These are phyloP conservation scores for Phortica magna DNA, from an alignment of 2,888 invertebrate species.

Conservation along the genomic window DNA sequence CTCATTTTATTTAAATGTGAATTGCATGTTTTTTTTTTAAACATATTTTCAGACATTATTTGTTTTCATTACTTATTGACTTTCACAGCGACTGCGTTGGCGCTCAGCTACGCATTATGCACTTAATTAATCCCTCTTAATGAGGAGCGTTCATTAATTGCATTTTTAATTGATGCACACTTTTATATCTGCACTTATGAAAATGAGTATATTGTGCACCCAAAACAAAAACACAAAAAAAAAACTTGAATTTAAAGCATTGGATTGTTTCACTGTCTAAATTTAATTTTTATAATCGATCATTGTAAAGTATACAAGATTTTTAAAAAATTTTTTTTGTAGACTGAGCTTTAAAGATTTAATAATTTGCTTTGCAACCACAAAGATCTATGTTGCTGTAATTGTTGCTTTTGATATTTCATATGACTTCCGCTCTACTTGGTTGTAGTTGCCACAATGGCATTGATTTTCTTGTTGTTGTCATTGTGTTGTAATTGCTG, in stretches of 20 bases:
- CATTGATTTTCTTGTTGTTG: slow-evolving; percentile 18
- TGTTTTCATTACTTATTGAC: neutral
- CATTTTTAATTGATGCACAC: slow-evolving; percentile 57
- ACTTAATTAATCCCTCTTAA: slow-evolving; percentile 37
- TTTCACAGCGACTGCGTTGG: neutral
- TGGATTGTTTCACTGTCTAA: neutral
- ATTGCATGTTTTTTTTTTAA: neutral
- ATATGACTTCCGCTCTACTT: slow-evolving; percentile 27
- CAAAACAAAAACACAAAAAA: slow-evolving; percentile 36
- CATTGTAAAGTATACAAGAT: neutral
- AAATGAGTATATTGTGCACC: neutral
- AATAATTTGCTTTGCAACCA: neutral
- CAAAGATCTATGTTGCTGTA: neutral
- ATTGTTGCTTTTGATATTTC: slow-evolving; percentile 10
- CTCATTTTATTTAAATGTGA: neutral
- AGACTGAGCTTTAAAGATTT: neutral
- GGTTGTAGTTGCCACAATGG: slow-evolving; percentile 24
- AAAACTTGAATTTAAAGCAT: neutral
- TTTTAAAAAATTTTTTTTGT: neutral
- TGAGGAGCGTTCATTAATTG: slow-evolving; percentile 52
- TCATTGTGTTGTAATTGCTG: slow-evolving; percentile 24
- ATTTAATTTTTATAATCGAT: neutral
- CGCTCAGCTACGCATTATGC: slow-evolving; percentile 21
- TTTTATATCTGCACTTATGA: neutral
- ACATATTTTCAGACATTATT: neutral